Conservation (phyloP, 2,888 invertebrate species). For the Boloria selene region DNA sequence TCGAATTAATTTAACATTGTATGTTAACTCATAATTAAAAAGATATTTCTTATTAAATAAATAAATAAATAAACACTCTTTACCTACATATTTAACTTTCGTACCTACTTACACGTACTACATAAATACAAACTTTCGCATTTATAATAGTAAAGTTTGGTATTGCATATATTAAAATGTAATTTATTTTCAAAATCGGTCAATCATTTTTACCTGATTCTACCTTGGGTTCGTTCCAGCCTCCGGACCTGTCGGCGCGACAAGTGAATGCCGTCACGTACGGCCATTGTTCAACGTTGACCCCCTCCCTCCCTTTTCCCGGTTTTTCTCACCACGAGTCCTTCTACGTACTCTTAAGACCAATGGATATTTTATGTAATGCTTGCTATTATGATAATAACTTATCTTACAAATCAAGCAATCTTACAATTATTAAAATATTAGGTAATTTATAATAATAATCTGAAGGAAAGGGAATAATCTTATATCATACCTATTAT, state of each 20-base stretch:
- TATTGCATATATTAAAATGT: neutral
- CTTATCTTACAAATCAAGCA: neutral
- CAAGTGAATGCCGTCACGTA: slow-evolving; percentile 82
- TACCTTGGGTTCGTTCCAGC: slow-evolving; percentile 44
- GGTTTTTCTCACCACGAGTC: slow-evolving; percentile 25
- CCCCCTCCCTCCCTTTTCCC: slow-evolving; percentile 39
- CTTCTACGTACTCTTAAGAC: neutral
- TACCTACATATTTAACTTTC: too few relatives aligned
- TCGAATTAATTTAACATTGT: neutral
- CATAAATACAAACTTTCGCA: neutral
- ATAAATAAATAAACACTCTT: too few relatives aligned
- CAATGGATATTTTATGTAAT: slow-evolving; percentile 6
- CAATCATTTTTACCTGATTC: slow-evolving; percentile 32
- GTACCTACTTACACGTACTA: neutral
- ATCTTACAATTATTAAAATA: neutral
- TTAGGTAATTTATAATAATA: neutral
- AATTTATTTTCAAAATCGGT: slow-evolving; percentile 8
- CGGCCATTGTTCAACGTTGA: slow-evolving; percentile 65
- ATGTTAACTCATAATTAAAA: neutral
- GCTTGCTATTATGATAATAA: neutral
- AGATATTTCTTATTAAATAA: neutral
- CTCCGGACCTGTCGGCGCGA: slow-evolving; percentile 68
- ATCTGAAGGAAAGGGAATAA: too few relatives aligned
- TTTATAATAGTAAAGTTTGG: neutral
- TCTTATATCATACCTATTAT: too few relatives aligned